Evolutionary conservation across 2,797 vertebrate genomes (phyloP).

Genomic region (Agapornis canus): DNA sequence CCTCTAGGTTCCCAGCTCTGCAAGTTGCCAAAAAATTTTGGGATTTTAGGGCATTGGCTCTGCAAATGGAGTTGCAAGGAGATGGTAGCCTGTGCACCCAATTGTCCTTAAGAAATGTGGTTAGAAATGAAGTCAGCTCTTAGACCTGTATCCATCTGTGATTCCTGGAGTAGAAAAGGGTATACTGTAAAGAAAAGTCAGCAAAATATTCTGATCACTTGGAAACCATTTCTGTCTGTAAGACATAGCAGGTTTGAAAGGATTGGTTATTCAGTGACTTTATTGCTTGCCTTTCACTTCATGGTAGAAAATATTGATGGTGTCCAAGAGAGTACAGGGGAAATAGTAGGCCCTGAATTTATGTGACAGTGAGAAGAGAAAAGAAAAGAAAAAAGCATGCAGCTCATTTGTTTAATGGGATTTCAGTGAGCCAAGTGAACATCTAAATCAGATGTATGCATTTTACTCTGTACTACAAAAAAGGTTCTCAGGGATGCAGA

Average conservation of each 20-base stretch:
- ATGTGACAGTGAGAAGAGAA: not conserved
- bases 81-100: not conserved
- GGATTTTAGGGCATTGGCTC: not conserved
- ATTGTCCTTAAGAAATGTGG: not conserved
- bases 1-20: not conserved
- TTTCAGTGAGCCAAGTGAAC: not conserved
- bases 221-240: not conserved
- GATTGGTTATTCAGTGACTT: not conserved
- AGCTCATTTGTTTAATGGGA: conserved; percentile 1
- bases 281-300: not conserved
- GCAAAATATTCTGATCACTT: not conserved
- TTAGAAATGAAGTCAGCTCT: not conserved
- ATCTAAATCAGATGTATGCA: not conserved
- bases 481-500: not conserved
- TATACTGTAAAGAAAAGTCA: not conserved
- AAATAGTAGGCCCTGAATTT: not conserved
- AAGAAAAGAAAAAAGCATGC: not conserved
- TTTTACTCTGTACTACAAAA: not conserved
- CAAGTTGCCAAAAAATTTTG: not conserved
- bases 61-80: not conserved
- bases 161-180: not conserved
- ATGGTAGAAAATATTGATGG: not conserved
- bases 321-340: not conserved
- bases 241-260: not conserved
- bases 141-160: not conserved